phyloP scores from a whole-genome alignment of 1,140 invertebrate genomes.

The Aculops lycopersici region DNA sequence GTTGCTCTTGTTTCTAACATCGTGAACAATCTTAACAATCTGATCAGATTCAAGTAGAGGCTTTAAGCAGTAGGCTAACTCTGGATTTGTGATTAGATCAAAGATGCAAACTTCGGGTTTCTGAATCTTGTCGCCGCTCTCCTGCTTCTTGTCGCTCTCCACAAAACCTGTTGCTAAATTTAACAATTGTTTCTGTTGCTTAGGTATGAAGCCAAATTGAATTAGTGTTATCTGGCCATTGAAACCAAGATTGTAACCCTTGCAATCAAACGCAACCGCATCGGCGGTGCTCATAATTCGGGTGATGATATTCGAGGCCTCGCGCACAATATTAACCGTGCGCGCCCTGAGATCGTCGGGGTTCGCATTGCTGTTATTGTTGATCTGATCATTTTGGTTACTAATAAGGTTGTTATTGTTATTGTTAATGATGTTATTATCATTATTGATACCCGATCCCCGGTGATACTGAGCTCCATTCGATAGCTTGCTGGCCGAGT shows the following conservation, averaged over 20 bases:
- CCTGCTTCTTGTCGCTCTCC: no score
- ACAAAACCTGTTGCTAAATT: no score
- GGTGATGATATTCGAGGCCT: constrained; percentile 34
- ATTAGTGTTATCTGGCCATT: constrained; percentile 32
- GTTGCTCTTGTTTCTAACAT: constrained; percentile 62
- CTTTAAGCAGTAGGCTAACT: constrained; percentile 41
- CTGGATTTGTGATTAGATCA: constrained; percentile 52
- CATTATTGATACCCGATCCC: no score
- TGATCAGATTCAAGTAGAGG: constrained; percentile 39
- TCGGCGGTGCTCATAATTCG: constrained; percentile 30
- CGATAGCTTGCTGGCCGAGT: no score
- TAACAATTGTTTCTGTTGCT: constrained; percentile 1
- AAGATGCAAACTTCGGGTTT: constrained; percentile 32
- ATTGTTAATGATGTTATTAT: no score
- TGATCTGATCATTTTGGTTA: no score
- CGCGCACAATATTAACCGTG: constrained; percentile 16
- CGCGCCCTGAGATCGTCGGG: constrained; percentile 2
- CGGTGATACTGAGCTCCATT: no score
- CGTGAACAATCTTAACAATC: constrained; percentile 72
- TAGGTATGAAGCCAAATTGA: constrained; percentile 28
- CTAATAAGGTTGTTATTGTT: no score
- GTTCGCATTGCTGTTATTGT: constrained; percentile 2
- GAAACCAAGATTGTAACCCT: constrained; percentile 58
- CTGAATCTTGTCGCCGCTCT: no score
- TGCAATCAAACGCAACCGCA: constrained; percentile 44